These are phyloP conservation scores for Tapera naevia DNA, from an alignment of 2,797 vertebrate species.

Conservation along the genomic window DNA sequence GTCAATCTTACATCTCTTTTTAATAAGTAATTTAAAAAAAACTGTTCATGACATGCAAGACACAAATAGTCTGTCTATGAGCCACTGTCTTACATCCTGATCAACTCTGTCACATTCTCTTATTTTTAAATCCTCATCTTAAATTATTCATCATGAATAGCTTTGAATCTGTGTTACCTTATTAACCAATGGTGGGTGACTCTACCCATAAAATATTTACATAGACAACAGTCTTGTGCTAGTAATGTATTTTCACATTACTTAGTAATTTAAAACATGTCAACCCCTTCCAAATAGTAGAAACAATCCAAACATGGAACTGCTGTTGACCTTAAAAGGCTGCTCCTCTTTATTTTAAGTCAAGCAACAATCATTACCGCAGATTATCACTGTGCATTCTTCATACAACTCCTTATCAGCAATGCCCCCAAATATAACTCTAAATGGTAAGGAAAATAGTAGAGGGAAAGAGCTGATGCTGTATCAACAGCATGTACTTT, in stretches of 20 bases:
- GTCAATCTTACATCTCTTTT: not conserved
- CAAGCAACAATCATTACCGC: not conserved
- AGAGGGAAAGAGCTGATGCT: not conserved
- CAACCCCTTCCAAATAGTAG: conserved; percentile 48
- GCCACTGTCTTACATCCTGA: not conserved
- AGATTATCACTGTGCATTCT: conserved; percentile 7
- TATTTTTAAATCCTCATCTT: conserved; percentile 36
- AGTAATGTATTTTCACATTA: conserved; percentile 56
- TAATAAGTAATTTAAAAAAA: not conserved
- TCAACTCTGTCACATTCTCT: conserved; percentile 8
- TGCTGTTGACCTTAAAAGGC: conserved; percentile 48
- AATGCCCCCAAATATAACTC: not conserved
- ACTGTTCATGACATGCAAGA: not conserved
- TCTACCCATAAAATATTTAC: conserved; percentile 52
- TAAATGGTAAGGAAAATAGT: not conserved
- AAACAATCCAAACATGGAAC: conserved; percentile 51
- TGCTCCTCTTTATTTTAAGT: conserved; percentile 27
- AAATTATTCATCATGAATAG: conserved; percentile 38
- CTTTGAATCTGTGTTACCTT: conserved; percentile 47
- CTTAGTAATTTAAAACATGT: conserved; percentile 60
- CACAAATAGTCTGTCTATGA: not conserved
- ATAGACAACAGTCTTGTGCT: conserved; percentile 26
- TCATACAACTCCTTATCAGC: conserved; percentile 15
- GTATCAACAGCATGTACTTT: not conserved
- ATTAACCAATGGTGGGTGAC: not conserved